A percentile compares a stretch with the other conserved stretches of the same genome.
phyloP scores from a whole-genome alignment of 2,888 invertebrate species.

The Cosmopolites sordidus region DNA sequence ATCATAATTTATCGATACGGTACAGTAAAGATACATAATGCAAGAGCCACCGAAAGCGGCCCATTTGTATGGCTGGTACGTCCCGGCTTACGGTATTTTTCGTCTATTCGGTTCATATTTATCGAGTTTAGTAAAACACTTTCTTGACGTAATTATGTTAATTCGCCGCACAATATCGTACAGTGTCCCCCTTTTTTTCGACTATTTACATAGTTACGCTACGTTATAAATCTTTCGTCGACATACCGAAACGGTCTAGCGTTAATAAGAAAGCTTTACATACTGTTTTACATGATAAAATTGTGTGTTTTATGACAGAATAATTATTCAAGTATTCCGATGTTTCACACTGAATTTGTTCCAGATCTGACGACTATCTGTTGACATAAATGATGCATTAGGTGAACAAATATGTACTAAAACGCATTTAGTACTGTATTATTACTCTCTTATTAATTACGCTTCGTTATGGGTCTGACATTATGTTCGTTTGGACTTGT shows the following conservation, averaged over 20 bases:
- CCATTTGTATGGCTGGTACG: neutral
- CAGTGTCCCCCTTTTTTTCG: slow-evolving; percentile 14
- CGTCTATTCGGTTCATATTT: slow-evolving; percentile 3
- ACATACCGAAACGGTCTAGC: slow-evolving; percentile 8
- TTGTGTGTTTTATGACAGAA: slow-evolving; percentile 4
- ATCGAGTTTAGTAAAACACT: slow-evolving; percentile 23
- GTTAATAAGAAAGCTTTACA: slow-evolving; percentile 9
- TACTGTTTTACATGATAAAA: slow-evolving; percentile 14
- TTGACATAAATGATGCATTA: no score
- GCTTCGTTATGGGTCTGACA: no score
- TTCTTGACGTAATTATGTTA: slow-evolving; percentile 23
- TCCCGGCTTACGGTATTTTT: neutral
- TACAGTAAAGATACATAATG: neutral
- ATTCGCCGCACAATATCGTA: slow-evolving; percentile 15
- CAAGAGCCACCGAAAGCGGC: neutral
- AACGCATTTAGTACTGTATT: no score
- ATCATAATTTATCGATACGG: slow-evolving; percentile 1
- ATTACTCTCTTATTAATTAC: no score
- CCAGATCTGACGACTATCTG: no score
- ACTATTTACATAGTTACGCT: slow-evolving; percentile 14
- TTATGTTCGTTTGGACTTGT: no score
- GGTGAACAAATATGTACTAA: no score
- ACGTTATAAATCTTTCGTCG: slow-evolving; percentile 11
- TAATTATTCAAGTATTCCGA: slow-evolving; percentile 13
- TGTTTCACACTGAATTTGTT: no score